Conservation (phyloP, 2,888 invertebrate genomes). For the Caenorhabditis wallacei region DNA sequence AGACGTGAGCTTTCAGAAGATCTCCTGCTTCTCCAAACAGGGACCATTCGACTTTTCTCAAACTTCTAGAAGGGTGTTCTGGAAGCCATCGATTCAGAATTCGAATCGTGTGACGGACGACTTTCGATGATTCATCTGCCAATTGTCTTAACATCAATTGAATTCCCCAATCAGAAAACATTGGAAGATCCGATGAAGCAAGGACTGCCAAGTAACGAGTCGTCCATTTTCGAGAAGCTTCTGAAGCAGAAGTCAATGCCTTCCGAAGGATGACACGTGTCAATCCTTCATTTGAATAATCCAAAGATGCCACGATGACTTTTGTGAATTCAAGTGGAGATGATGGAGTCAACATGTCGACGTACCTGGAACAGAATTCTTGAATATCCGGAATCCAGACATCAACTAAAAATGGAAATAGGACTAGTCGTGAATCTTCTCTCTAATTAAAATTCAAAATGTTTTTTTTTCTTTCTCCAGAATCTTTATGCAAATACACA, state of each 20-base stretch:
- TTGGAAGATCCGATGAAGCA: conserved; percentile 88
- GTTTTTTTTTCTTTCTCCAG: conserved; percentile 1
- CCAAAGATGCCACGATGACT: conserved; percentile 92
- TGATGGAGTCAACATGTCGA: conserved; percentile 87
- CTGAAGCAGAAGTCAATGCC: conserved; percentile 84
- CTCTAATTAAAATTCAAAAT: conserved; percentile 40
- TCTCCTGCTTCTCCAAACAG: conserved; percentile 78
- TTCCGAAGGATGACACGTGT: conserved; percentile 86
- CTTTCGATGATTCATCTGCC: conserved; percentile 89
- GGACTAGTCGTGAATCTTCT: conserved; percentile 11
- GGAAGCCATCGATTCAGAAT: conserved; percentile 57
- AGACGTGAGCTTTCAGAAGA: conserved; percentile 73
- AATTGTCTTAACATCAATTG: conserved; percentile 91
- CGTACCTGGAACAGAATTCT: conserved; percentile 41
- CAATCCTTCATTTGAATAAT: conserved; percentile 87
- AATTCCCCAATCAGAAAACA: conserved; percentile 89
- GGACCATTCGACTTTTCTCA: conserved; percentile 56
- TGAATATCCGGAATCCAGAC: conserved; percentile 5
- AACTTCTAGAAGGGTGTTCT: conserved; percentile 43
- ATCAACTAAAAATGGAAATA: conserved; percentile 19
- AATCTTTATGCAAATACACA: conserved; percentile 60
- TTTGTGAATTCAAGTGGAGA: conserved; percentile 95
- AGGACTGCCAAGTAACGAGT: conserved; percentile 94
- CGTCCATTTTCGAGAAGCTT: conserved; percentile 88
- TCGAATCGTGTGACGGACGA: conserved; percentile 76